Conservation (phyloP, 2,797 vertebrate genomes). For the Pipistrellus pygmaeus region DNA sequence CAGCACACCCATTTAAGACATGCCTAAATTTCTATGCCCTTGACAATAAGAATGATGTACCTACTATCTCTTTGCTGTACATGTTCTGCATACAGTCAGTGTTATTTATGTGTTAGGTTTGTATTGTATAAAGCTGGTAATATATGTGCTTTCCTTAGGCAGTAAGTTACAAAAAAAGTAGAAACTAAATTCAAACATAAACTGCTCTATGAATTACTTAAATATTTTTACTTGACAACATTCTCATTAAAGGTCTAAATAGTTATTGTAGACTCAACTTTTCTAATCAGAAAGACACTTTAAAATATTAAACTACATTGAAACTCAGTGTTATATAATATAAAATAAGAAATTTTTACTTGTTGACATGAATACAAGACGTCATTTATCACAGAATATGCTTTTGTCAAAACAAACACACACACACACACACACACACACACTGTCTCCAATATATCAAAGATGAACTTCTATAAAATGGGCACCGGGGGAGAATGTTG, state of each 20-base stretch:
- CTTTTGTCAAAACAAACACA: neutral
- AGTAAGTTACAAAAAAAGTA: neutral
- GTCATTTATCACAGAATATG: neutral
- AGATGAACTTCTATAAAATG: neutral
- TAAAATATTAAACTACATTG: neutral
- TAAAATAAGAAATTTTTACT: neutral
- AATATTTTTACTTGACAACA: constrained; percentile 1
- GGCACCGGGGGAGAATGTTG: neutral
- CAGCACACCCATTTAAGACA: neutral
- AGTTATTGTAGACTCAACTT: neutral
- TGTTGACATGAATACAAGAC: neutral
- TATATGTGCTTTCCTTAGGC: constrained; percentile 2
- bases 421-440: too few species aligned
- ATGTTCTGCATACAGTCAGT: neutral
- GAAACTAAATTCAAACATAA: neutral
- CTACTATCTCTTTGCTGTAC: neutral
- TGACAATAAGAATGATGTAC: neutral
- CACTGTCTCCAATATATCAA: neutral
- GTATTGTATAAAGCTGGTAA: neutral
- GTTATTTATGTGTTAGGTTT: neutral
- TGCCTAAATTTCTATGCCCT: neutral
- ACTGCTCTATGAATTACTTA: neutral
- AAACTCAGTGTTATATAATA: neutral
- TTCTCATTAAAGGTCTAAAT: neutral
- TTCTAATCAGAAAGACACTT: constrained; percentile 24